Evolutionary conservation across 2,797 vertebrate genomes (phyloP), one percentile per base, ranked within the genome.

Genomic region (Acrossocheilus fasciatus): DNA sequence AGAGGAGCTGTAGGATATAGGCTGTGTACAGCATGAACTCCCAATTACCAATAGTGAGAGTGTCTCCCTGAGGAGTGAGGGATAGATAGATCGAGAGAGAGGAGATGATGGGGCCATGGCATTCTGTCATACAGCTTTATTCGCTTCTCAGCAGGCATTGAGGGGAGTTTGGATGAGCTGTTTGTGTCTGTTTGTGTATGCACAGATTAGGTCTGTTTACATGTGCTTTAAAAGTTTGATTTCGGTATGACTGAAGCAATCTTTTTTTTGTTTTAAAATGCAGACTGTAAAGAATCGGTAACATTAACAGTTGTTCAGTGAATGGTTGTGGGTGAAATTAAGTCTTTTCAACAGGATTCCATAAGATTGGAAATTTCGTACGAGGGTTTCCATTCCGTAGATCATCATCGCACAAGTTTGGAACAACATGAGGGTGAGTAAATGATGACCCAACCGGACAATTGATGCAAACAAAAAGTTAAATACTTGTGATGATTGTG

Each of bases 11-110:
- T 57, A 75, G 73, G 84, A 84, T 57, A 83, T 41, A 78, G 84
- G 41, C 81, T 77, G 75, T 87, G 77, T 85, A 85, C 85, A 88
- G 88, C 70, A 86, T 84, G 73, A 89, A 84, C 81, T 59, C 68
- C 77, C 68, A 90, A 89, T 89, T 90, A 91, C 85, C 70, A 90
- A 80, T 86, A 87, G 89, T 87, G 82, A 88, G 73, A 18, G 68
- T 41, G 34, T 50, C 75, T 74, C 68, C 47, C 52, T 57, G 72
- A 57, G 68, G 47, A 69, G 73, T 10, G 77, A 87, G 70, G 62
- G 34, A 81, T 45, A 57, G 34, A 84, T 47, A 14, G 30, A 83
- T 88, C 11, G 23, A 88, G 54, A 85, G 68, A 79, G 62, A 68
- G 69, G 54, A 88, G 50, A 57, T 76, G 81, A 84, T 72, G 86